phyloP scores from a whole-genome alignment of 2,113 vertebrate genomes.

The Heterotilapia buettikoferi region DNA sequence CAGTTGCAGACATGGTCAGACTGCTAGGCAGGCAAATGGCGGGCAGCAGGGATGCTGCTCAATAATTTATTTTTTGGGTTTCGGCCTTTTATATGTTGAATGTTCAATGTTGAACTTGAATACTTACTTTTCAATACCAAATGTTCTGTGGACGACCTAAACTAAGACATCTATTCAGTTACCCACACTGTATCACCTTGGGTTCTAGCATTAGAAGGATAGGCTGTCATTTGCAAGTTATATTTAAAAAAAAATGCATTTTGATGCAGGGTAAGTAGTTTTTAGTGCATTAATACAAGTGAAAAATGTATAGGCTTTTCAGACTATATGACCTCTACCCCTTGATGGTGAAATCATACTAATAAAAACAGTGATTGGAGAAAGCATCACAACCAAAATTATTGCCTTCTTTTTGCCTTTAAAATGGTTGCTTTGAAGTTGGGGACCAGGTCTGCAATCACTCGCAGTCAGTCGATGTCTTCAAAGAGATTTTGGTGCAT shows the following conservation, averaged over 20 bases:
- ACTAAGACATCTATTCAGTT: neutral
- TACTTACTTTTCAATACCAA: neutral
- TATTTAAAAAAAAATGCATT: fast-evolving
- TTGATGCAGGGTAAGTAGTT: neutral
- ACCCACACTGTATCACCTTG: neutral
- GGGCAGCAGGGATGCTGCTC: neutral
- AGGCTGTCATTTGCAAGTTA: neutral
- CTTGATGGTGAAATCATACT: neutral
- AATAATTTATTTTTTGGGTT: neutral
- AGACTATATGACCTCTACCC: neutral
- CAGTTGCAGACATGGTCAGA: neutral
- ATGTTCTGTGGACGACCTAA: neutral
- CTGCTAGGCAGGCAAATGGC: neutral
- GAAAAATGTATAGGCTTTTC: neutral
- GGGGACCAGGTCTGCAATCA: neutral
- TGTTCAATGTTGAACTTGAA: neutral
- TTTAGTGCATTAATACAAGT: fast-evolving
- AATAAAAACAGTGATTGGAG: neutral
- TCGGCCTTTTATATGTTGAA: neutral
- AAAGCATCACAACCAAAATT: neutral
- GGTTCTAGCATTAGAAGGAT: neutral
- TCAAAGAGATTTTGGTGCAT: neutral
- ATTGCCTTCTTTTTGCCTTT: neutral
- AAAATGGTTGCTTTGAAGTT: neutral
- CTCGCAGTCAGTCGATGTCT: neutral